Conservation (phyloP, 2,797 vertebrate species). For the Eurystomus glaucurus region DNA sequence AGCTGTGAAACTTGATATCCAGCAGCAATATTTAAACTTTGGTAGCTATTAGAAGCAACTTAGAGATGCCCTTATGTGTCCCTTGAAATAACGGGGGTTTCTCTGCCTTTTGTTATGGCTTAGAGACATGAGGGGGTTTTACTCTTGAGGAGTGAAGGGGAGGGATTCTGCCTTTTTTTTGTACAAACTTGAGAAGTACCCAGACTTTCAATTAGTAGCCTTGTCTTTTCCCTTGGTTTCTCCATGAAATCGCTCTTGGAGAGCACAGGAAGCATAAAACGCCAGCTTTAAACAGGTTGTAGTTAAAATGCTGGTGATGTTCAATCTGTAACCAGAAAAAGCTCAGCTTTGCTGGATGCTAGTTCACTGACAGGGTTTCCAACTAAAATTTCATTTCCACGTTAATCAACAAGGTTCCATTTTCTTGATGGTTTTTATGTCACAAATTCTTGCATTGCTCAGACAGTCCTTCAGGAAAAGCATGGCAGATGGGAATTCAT, state of each 20-base stretch:
- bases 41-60: background rate
- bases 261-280: background rate
- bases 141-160: background rate
- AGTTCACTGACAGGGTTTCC: background rate
- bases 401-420: background rate
- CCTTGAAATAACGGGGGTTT: background rate
- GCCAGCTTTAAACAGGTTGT: background rate
- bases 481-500: slow-evolving; percentile 6
- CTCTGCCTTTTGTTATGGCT: background rate
- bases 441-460: background rate
- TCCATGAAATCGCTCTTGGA: background rate
- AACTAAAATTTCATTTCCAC: background rate
- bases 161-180: background rate
- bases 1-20: background rate
- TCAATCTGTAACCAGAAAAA: background rate
- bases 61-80: background rate
- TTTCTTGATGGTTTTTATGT: slow-evolving; percentile 8
- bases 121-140: background rate
- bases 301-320: background rate
- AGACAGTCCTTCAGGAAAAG: slow-evolving; percentile 35
- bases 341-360: background rate
- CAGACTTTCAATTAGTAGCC: background rate
- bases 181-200: background rate
- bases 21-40: slow-evolving; percentile 22
- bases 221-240: background rate